A percentile compares a stretch with the other conserved stretches of the same genome.
These are phyloP conservation scores for Pelmatolapia mariae DNA, from an alignment of 2,113 vertebrate genomes.

Conservation along the genomic window DNA sequence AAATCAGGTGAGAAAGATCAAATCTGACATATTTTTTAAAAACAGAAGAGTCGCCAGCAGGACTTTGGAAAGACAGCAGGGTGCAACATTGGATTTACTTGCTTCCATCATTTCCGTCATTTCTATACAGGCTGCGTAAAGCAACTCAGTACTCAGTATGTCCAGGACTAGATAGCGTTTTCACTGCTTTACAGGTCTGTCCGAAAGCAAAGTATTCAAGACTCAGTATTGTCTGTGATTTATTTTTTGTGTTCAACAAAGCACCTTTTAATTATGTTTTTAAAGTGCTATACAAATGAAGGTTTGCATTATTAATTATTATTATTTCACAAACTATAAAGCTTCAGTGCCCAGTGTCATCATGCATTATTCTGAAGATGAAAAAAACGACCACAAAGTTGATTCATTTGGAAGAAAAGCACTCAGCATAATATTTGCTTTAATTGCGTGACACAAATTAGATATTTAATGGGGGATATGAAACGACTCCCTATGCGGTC, in stretches of 20 bases:
- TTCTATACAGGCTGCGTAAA: neutral
- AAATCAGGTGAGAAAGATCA: neutral
- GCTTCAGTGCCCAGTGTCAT: neutral
- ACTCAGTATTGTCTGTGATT: neutral
- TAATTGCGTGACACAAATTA: neutral
- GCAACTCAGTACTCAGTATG: neutral
- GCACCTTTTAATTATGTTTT: neutral
- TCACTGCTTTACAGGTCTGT: neutral
- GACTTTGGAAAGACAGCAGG: neutral
- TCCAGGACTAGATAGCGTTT: neutral
- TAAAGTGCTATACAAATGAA: neutral
- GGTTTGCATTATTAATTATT: neutral
- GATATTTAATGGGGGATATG: neutral
- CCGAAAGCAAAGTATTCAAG: neutral
- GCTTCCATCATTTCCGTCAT: neutral
- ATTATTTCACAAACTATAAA: neutral
- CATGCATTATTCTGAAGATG: neutral
- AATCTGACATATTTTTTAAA: neutral
- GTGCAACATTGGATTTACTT: neutral
- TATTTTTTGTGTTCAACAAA: neutral
- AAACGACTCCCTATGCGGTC: neutral
- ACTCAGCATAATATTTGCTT: neutral
- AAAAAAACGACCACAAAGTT: neutral
- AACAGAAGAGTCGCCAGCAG: neutral
- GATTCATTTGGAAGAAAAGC: neutral